Conservation (phyloP, 1,140 invertebrate genomes). For the Anthonomus grandis region DNA sequence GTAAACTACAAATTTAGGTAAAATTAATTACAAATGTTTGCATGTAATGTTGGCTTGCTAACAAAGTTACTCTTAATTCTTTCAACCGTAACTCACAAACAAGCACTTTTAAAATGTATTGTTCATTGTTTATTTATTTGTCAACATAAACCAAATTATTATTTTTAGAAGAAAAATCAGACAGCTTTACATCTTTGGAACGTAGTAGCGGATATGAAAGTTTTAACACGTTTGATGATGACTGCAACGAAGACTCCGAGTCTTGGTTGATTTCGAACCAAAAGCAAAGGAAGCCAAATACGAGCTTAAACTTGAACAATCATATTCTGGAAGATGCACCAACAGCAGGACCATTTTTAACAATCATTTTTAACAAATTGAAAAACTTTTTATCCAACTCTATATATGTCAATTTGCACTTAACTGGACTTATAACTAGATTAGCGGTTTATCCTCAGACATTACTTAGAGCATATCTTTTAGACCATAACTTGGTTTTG, state of each 20-base stretch:
- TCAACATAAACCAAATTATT: too few relatives aligned
- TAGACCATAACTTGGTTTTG: conserved; percentile 82
- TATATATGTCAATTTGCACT: conserved; percentile 81
- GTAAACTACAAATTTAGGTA: too few relatives aligned
- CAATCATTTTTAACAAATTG: conserved; percentile 75
- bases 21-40: too few relatives aligned
- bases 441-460: conserved; percentile 86
- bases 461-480: conserved; percentile 78
- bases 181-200: conserved; percentile 68
- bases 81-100: too few relatives aligned
- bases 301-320: too few relatives aligned
- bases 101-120: too few relatives aligned
- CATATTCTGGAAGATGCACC: conserved; percentile 34
- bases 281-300: conserved; percentile 25
- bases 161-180: conserved; percentile 40
- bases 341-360: conserved; percentile 75
- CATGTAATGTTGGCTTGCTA: too few relatives aligned
- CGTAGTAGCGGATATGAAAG: conserved; percentile 84
- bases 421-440: conserved; percentile 83
- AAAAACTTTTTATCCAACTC: conserved; percentile 83
- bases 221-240: conserved; percentile 61
- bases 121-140: too few relatives aligned
- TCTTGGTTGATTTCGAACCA: conserved; percentile 49
- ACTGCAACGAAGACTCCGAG: conserved; percentile 36
- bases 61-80: too few relatives aligned